phyloP scores from a whole-genome alignment of 92 coral and sea anemone genomes.

The Phymanthus crucifer region DNA sequence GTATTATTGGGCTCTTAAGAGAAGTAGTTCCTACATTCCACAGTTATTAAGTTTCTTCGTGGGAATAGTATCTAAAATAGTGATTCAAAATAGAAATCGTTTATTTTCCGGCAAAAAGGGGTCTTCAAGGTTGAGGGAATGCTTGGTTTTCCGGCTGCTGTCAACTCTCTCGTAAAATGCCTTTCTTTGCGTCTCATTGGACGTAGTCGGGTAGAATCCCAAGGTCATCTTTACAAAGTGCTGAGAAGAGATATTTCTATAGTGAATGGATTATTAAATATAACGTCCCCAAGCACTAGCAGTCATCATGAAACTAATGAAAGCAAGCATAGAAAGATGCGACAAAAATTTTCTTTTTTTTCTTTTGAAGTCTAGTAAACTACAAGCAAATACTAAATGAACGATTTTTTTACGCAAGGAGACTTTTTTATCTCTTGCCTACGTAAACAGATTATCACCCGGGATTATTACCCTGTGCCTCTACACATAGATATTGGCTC shows the following conservation, averaged over 20 bases:
- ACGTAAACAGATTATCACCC: too few species aligned
- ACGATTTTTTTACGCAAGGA: too few species aligned
- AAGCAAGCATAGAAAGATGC: too few species aligned
- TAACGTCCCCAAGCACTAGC: too few species aligned
- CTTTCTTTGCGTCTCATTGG: neutral
- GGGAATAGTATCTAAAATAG: neutral
- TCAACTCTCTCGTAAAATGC: neutral
- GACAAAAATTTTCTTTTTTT: neutral
- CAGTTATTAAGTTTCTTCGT: conserved; percentile 15
- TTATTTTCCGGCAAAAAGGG: conserved; percentile 13
- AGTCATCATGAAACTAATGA: too few species aligned
- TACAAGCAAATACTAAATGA: too few species aligned
- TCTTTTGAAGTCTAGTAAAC: too few species aligned
- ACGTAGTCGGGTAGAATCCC: neutral
- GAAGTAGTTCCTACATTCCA: conserved; percentile 15
- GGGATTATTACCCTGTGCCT: too few species aligned
- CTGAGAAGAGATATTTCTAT: neutral
- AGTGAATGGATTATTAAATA: too few species aligned
- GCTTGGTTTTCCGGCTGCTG: conserved; percentile 20
- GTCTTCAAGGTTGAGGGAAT: conserved; percentile 7
- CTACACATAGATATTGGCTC: too few species aligned
- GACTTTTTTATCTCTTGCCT: too few species aligned
- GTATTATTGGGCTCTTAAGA: neutral
- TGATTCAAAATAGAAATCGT: neutral
- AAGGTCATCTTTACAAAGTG: conserved; percentile 18